A percentile compares a stretch with the other conserved stretches of the same genome.
These are phyloP conservation scores for Acestrorhynchus altus DNA, from an alignment of 2,797 vertebrate genomes.

Conservation along the genomic window DNA sequence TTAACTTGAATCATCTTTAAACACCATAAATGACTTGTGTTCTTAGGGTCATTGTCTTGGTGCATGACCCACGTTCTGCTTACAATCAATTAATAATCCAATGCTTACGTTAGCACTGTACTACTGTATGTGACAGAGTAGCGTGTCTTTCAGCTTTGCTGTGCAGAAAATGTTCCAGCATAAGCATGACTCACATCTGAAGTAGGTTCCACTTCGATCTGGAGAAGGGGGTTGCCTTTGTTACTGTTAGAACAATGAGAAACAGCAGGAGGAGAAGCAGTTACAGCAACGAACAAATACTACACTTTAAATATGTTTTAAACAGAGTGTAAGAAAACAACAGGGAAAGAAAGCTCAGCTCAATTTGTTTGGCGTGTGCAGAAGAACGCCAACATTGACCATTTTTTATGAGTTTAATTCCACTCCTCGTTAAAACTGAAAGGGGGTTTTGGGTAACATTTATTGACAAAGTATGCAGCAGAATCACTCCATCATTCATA, in stretches of 20 bases:
- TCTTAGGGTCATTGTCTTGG: no score
- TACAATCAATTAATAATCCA: no score
- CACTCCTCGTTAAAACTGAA: no score
- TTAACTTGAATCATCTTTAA: no score
- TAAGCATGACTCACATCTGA: conserved; percentile 86
- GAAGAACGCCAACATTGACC: no score
- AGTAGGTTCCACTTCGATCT: conserved; percentile 97
- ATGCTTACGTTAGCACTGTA: neutral
- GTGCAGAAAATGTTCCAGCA: neutral
- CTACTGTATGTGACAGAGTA: neutral
- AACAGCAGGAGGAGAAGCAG: neutral
- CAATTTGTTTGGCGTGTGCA: no score
- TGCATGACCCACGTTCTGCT: no score
- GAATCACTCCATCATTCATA: no score
- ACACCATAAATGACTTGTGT: no score
- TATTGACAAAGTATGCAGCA: no score
- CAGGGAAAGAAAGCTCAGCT: neutral
- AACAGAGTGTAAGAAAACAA: neutral
- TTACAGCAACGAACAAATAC: conserved; percentile 3
- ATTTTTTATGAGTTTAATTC: no score
- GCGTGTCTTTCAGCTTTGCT: neutral
- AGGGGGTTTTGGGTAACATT: no score
- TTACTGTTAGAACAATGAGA: conserved; percentile 71
- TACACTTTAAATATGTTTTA: neutral
- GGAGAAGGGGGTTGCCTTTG: conserved; percentile 94